Base-by-base conservation (phyloP, 53 echinoderm and acorn worm species). In the Echinarachnius parma region DNA sequence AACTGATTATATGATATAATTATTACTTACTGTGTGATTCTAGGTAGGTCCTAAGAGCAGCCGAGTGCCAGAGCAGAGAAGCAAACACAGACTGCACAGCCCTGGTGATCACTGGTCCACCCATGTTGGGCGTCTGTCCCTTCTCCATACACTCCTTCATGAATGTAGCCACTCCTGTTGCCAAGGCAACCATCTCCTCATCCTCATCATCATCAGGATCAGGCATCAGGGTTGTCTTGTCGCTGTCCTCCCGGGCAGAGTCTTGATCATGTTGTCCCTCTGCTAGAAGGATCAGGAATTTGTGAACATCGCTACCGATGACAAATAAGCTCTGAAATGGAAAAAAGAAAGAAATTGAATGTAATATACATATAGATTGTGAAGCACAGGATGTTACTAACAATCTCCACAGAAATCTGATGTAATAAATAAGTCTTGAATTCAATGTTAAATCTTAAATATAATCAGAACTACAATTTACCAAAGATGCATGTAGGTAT, bases 1-100 rank as follows among this genome's bases (percentile, higher is more conserved):
- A n/a, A n/a, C n/a, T n/a, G n/a, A n/a, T n/a, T n/a, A n/a, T n/a
- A n/a, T n/a, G n/a, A n/a, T n/a, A n/a, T n/a, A n/a, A n/a, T n/a
- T n/a, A n/a, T n/a, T 39, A 68, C 62, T 80, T 80, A 91, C 91
- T 68, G 34, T 87, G 62, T 8, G 36, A 4, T 20, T 76, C 78
- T n/a, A 94, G 58, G 18, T 84, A 74, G 31, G 64, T 63, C 64
- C 86, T 55, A 5, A 94, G 80, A 13, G 80, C 68, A 39, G 74
- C 75, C 0, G 87, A 83, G 53, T 94, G 95, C 95, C 95, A 94
- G 49, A 94, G 65, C 67, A 90, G 82, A 59, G 95, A n/a, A 59
- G 87, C 87, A 90, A 94, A 94, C 68, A 94, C 95, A 1, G 90
- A 78, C 33, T 75, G 78, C 53, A 94, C 83, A 2, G 90, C 79